Percentiles rank a stretch among this genome's conserved stretches.
Conservation (phyloP, 2,888 invertebrate genomes). For the Drosophila lacicola region DNA sequence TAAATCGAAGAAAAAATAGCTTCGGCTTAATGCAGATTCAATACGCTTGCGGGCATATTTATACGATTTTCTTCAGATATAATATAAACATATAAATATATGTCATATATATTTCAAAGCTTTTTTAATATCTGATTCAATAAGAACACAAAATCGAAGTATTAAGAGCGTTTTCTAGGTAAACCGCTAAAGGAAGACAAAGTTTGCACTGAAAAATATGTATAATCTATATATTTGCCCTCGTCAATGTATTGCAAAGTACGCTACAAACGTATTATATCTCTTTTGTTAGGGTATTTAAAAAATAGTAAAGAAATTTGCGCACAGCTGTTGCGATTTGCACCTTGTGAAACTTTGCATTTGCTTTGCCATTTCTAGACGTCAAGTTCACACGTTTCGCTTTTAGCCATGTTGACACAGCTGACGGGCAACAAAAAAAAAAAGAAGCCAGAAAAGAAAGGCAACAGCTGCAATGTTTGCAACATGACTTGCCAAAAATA, state of each 20-base stretch:
- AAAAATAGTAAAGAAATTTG: conserved; percentile 5
- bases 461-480: conserved; percentile 38
- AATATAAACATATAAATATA: too few species aligned
- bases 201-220: too few species aligned
- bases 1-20: not conserved
- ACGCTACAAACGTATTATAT: not conserved
- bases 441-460: not conserved
- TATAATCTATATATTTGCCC: too few species aligned
- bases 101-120: too few species aligned
- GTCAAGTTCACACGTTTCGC: conserved; percentile 54
- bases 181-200: too few species aligned
- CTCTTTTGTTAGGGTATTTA: conserved; percentile 9
- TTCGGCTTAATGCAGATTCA: not conserved
- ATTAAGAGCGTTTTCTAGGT: too few species aligned
- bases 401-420: conserved; percentile 57
- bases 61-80: too few species aligned
- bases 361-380: conserved; percentile 40
- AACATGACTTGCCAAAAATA: conserved; percentile 40
- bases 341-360: conserved; percentile 57
- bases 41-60: conserved; percentile 13
- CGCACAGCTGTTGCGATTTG: conserved; percentile 54
- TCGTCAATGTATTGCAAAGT: not conserved
- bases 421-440: conserved; percentile 37
- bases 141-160: too few species aligned
- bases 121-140: too few species aligned